Conservation (phyloP, 2,888 invertebrate genomes). For the Tinea pellionella region DNA sequence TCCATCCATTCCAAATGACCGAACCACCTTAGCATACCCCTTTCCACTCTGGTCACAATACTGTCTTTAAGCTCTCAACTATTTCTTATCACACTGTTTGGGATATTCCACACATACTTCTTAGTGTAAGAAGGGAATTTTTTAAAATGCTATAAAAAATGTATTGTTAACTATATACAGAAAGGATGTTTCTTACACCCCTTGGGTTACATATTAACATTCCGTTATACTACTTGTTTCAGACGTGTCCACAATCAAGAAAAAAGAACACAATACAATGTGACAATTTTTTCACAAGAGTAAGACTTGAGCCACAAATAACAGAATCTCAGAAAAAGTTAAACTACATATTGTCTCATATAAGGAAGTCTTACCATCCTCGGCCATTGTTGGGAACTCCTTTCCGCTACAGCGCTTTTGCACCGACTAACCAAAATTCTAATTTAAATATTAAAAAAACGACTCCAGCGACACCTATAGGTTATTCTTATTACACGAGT, state of each 20-base stretch:
- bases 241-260: slow-evolving; percentile 46
- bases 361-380: not conserved
- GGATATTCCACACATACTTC: too few relatives aligned
- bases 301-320: not conserved
- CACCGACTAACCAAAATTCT: not conserved
- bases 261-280: slow-evolving; percentile 34
- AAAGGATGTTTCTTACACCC: too few relatives aligned
- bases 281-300: slow-evolving; percentile 28
- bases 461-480: not conserved
- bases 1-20: too few relatives aligned
- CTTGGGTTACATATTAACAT: too few relatives aligned
- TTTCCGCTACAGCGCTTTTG: not conserved
- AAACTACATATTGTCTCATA: not conserved
- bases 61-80: too few relatives aligned
- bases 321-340: not conserved
- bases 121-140: too few relatives aligned
- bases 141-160: too few relatives aligned
- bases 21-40: too few relatives aligned
- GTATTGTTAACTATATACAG: too few relatives aligned
- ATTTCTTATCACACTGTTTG: too few relatives aligned
- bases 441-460: not conserved
- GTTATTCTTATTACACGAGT: not conserved
- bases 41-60: too few relatives aligned
- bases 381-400: not conserved
- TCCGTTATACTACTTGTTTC: slow-evolving; percentile 17